A percentile compares a stretch with the other conserved stretches of the same genome.
Evolutionary conservation across 2,113 vertebrate genomes (phyloP).

Genomic region (Turdus rufiventris): DNA sequence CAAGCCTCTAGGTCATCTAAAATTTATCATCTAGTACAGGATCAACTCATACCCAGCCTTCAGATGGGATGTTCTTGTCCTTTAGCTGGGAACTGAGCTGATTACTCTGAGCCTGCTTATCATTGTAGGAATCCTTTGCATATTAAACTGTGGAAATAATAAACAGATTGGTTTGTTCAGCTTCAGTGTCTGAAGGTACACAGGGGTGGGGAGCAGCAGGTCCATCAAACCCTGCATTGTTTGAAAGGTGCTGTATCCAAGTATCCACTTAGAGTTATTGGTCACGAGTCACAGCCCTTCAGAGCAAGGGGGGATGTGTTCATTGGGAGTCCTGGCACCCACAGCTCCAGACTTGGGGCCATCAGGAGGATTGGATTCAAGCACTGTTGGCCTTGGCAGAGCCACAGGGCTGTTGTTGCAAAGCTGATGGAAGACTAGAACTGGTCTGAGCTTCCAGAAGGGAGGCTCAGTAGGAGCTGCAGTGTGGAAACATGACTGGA

Average conservation of each 20-base stretch:
- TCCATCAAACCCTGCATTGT: neutral
- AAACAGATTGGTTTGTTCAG: neutral
- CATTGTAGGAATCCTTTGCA: neutral
- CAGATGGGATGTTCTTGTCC: neutral
- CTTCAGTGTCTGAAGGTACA: neutral
- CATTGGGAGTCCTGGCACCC: neutral
- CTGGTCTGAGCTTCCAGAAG: neutral
- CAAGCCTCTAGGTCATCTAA: neutral
- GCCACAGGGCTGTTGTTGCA: neutral
- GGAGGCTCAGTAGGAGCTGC: neutral
- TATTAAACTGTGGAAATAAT: neutral
- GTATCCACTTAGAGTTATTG: neutral
- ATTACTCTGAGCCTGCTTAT: neutral
- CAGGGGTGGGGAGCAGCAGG: neutral
- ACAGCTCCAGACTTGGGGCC: neutral
- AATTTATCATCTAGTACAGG: neutral
- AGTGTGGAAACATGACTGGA: neutral
- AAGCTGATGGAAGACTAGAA: neutral
- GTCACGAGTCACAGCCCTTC: neutral
- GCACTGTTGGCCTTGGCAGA: neutral
- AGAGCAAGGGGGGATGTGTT: neutral
- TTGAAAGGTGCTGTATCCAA: neutral
- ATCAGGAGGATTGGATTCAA: neutral
- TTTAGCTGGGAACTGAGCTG: neutral
- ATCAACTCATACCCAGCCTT: neutral